phyloP scores from a whole-genome alignment of 2,113 vertebrate genomes.

The Grus americana region DNA sequence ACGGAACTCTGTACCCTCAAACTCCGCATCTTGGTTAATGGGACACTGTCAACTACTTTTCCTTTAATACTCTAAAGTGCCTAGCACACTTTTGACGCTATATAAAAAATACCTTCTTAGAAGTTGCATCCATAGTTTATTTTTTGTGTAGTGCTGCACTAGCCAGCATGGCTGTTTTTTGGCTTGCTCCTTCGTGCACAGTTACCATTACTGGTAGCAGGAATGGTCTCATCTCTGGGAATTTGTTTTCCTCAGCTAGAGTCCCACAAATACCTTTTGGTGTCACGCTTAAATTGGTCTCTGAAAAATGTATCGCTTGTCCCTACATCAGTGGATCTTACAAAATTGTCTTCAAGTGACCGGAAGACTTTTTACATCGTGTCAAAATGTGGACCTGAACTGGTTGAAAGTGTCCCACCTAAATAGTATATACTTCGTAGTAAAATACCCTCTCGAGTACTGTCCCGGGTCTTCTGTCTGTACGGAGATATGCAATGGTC shows the following conservation, averaged over 20 bases:
- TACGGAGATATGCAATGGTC: background rate
- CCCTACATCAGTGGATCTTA: background rate
- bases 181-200: constrained; percentile 64
- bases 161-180: constrained; percentile 37
- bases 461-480: background rate
- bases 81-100: constrained; percentile 66
- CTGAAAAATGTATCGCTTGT: background rate
- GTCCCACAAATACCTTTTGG: constrained; percentile 48
- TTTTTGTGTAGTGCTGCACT: constrained; percentile 56
- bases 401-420: constrained; percentile 9
- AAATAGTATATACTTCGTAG: fast-evolving
- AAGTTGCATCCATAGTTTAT: constrained; percentile 16
- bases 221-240: constrained; percentile 59
- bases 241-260: constrained; percentile 36
- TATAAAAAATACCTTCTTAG: constrained; percentile 35
- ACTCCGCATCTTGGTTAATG: constrained; percentile 5
- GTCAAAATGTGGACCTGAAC: constrained; percentile 7
- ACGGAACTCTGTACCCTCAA: constrained; percentile 51
- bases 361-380: background rate
- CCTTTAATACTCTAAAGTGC: constrained; percentile 69
- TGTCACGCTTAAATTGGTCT: background rate
- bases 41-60: constrained; percentile 65
- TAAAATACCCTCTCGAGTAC: background rate
- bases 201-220: constrained; percentile 26
- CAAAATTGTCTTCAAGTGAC: background rate